Evolutionary conservation across 2,113 vertebrate species (phyloP).

Genomic region (Saimiri boliviensis): DNA sequence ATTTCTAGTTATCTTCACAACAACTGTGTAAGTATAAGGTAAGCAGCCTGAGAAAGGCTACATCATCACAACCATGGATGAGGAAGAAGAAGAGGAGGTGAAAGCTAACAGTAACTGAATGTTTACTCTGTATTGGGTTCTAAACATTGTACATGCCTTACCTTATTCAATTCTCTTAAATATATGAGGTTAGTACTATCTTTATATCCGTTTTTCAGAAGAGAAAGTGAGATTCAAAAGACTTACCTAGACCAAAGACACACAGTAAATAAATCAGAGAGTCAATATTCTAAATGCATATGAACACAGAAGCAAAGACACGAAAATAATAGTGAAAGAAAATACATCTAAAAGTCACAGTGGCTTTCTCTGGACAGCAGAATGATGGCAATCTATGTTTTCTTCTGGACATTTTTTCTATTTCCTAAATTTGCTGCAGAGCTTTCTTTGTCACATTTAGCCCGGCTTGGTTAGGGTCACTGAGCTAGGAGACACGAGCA

Average conservation of each 20-base stretch:
- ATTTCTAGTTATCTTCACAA: not conserved
- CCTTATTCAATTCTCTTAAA: not conserved
- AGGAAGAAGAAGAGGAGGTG: not conserved
- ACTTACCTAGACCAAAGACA: not conserved
- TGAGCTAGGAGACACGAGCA: rapidly evolving
- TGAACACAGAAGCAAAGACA: not conserved
- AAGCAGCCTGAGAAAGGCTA: not conserved
- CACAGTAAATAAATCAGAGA: not conserved
- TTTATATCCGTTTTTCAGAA: not conserved
- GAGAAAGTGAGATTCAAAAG: not conserved
- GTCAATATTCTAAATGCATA: not conserved
- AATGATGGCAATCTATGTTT: not conserved
- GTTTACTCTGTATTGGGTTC: not conserved
- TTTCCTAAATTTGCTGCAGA: not conserved
- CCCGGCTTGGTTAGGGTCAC: not conserved
- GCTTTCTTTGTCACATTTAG: not conserved
- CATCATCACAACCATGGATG: not conserved
- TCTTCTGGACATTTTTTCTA: not conserved
- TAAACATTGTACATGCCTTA: not conserved
- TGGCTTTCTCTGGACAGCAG: not conserved
- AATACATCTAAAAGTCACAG: not conserved
- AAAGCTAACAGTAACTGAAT: not conserved
- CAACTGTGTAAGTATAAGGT: not conserved
- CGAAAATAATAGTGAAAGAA: not conserved
- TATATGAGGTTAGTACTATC: not conserved